A percentile compares a stretch with the other conserved stretches of the same genome.
Conservation (phyloP, 2,797 vertebrate genomes). For the Cossypha dichroa region DNA sequence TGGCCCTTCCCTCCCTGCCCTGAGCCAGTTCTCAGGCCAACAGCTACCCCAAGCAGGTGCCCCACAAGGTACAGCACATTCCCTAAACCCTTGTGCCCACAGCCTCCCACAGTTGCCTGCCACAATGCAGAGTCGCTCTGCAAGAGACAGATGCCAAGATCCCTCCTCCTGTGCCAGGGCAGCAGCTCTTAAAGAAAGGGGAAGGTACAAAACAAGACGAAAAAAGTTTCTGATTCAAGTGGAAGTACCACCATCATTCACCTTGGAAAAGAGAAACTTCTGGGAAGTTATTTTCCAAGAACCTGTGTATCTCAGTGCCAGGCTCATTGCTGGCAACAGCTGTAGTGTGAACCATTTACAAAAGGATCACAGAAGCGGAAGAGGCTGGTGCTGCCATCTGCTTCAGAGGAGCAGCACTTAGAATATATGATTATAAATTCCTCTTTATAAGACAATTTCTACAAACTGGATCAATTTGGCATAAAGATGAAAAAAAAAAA, state of each 20-base stretch:
- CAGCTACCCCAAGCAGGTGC: background rate
- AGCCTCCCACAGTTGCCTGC: background rate
- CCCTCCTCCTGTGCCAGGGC: conserved; percentile 8
- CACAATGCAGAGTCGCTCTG: background rate
- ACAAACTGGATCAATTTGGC: conserved; percentile 46
- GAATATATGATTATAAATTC: conserved; percentile 10
- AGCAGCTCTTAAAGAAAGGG: conserved; percentile 20
- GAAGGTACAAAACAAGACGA: background rate
- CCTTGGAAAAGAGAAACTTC: conserved; percentile 12
- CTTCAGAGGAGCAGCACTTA: background rate
- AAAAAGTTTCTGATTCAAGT: conserved; percentile 29
- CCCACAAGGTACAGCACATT: background rate
- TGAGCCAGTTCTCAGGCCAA: background rate
- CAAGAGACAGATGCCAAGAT: background rate
- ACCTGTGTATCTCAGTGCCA: background rate
- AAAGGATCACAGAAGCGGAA: conserved; percentile 9
- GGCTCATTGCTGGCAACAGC: background rate
- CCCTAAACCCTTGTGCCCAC: background rate
- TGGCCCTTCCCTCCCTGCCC: background rate
- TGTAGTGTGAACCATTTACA: conserved; percentile 51
- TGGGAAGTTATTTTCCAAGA: conserved; percentile 14
- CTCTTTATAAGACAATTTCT: conserved; percentile 21
- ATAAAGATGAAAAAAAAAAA: background rate
- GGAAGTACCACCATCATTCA: conserved; percentile 44
- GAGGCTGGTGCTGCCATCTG: conserved; percentile 10